Conservation (phyloP, 2,888 invertebrate genomes). For the Autographa pulchrina region DNA sequence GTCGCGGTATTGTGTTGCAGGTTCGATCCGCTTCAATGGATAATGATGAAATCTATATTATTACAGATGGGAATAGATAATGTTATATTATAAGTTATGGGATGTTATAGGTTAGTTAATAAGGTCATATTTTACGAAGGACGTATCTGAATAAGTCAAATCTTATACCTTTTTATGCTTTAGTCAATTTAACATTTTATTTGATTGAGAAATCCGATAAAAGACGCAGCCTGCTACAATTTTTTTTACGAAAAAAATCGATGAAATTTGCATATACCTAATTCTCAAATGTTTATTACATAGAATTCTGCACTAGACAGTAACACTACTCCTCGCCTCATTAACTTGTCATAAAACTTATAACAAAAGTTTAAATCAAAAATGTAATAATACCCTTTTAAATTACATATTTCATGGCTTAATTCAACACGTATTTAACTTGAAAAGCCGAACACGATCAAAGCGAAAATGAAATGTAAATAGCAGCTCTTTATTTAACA, state of each 20-base stretch:
- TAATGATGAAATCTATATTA: constrained; percentile 21
- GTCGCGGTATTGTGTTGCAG: constrained; percentile 2
- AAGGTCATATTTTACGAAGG: not conserved
- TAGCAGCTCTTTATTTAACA: constrained; percentile 3
- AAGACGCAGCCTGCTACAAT: too few species aligned
- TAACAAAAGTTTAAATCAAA: not conserved
- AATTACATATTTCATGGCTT: not conserved
- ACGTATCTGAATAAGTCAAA: too few species aligned
- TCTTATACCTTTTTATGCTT: too few species aligned
- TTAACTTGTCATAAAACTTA: not conserved
- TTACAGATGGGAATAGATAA: not conserved
- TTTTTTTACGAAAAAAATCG: too few species aligned
- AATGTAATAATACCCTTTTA: not conserved
- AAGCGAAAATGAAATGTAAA: constrained; percentile 2
- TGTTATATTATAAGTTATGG: not conserved
- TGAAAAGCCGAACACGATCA: not conserved
- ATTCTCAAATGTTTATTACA: too few species aligned
- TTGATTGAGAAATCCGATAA: too few species aligned
- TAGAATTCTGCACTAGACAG: not conserved
- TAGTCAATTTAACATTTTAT: too few species aligned
- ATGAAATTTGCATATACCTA: too few species aligned
- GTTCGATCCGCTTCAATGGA: constrained; percentile 13
- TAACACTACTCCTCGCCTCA: not conserved
- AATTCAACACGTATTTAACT: not conserved
- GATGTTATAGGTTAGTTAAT: not conserved